Percentiles rank a stretch among this genome's conserved stretches.
phyloP scores from a whole-genome alignment of 2,113 vertebrate species.

The Microtus montanus region DNA sequence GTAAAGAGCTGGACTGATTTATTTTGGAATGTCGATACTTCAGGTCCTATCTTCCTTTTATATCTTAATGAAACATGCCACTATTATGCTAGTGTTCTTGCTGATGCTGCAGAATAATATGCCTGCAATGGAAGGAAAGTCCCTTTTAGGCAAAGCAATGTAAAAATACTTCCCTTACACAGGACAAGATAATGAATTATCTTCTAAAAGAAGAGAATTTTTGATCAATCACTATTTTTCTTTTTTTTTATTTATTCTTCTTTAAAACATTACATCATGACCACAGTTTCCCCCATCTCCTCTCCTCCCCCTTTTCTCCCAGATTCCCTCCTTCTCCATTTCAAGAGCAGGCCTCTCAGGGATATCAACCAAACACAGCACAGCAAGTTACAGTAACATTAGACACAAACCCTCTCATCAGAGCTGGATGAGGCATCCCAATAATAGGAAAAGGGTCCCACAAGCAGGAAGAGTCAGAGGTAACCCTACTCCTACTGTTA shows the following conservation, averaged over 20 bases:
- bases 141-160: slow-evolving; percentile 49
- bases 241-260: not conserved
- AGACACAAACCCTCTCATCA: not conserved
- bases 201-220: slow-evolving; percentile 44
- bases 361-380: not conserved
- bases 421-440: not conserved
- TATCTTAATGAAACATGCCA: slow-evolving; percentile 56
- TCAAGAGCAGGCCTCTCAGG: not conserved
- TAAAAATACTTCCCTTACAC: slow-evolving; percentile 52
- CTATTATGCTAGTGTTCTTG: slow-evolving; percentile 52
- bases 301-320: not conserved
- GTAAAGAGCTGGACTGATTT: slow-evolving; percentile 50
- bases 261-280: not conserved
- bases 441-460: not conserved
- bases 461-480: not conserved
- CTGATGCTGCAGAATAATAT: slow-evolving; percentile 55
- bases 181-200: slow-evolving; percentile 53
- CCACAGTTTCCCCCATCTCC: not conserved
- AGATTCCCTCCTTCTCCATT: not conserved
- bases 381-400: not conserved
- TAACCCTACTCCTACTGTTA: not conserved
- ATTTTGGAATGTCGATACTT: not conserved
- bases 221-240: not conserved
- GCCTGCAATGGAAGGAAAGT: slow-evolving; percentile 41
- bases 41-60: slow-evolving; percentile 69